phyloP scores from a whole-genome alignment of 2,888 invertebrate genomes.

The Cancer borealis region DNA sequence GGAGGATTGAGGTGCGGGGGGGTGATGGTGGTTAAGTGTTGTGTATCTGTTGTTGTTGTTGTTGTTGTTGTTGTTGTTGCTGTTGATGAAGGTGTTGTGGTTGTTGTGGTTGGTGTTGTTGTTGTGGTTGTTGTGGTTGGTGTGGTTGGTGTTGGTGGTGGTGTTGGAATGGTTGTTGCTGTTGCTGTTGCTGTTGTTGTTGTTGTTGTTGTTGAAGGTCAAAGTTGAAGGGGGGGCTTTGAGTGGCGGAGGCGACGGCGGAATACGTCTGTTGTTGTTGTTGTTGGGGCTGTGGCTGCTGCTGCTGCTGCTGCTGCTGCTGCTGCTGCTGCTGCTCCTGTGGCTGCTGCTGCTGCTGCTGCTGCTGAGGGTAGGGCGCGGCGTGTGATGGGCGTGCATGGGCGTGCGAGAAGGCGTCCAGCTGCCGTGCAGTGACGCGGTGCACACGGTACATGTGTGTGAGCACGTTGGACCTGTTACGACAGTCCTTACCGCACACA shows the following conservation, averaged over 20 bases:
- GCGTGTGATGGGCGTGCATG: background rate
- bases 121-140: constrained; percentile 17
- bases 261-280: constrained; percentile 40
- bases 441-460: constrained; percentile 76
- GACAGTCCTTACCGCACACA: constrained; percentile 75
- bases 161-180: background rate
- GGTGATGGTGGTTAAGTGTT: background rate
- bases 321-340: background rate
- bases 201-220: constrained; percentile 34
- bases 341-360: background rate
- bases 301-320: background rate
- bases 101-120: background rate
- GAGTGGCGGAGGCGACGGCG: constrained; percentile 28
- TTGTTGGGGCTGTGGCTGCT: constrained; percentile 45
- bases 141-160: constrained; percentile 34
- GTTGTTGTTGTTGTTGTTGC: background rate
- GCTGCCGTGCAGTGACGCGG: constrained; percentile 72
- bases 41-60: background rate
- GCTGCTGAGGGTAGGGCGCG: background rate
- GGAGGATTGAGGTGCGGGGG: background rate
- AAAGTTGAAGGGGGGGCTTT: background rate
- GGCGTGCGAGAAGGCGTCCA: constrained; percentile 66
- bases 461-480: constrained; percentile 73
- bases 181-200: constrained; percentile 39
- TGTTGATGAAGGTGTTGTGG: background rate